phyloP scores from a whole-genome alignment of 2,113 vertebrate species.

The Noturus placidus region DNA sequence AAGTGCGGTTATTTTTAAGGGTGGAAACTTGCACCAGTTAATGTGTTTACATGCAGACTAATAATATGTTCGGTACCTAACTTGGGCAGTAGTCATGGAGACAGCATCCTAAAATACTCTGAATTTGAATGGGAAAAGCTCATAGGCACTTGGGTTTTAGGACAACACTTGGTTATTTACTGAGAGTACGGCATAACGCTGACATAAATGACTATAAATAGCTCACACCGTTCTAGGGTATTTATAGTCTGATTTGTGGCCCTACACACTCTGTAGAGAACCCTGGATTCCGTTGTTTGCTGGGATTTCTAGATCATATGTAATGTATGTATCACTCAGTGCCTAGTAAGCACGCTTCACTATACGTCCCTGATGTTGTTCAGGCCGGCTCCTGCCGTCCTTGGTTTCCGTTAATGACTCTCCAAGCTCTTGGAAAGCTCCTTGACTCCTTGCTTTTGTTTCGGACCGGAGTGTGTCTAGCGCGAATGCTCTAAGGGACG shows the following conservation, averaged over 20 bases:
- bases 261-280: no score
- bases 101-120: background rate
- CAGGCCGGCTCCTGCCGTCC: background rate
- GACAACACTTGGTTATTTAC: no score
- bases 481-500: background rate
- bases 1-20: background rate
- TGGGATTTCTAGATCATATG: background rate
- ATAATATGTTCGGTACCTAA: background rate
- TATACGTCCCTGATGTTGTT: conserved; percentile 48
- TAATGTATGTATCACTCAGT: no score
- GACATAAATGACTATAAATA: no score
- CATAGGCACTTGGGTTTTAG: background rate
- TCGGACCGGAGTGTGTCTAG: conserved; percentile 1
- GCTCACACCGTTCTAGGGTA: no score
- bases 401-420: background rate
- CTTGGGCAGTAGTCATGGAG: background rate
- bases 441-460: conserved; percentile 38
- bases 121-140: background rate
- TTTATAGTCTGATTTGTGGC: no score
- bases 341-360: background rate
- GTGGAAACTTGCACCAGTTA: background rate
- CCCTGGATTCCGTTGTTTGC: no score
- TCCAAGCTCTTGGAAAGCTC: conserved; percentile 14
- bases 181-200: no score
- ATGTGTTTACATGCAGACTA: conserved; percentile 2